Percentiles rank a stretch among this genome's conserved stretches.
These are phyloP conservation scores for Caenorhabditis sp. DNA, from an alignment of 2,888 invertebrate genomes.

Conservation along the genomic window DNA sequence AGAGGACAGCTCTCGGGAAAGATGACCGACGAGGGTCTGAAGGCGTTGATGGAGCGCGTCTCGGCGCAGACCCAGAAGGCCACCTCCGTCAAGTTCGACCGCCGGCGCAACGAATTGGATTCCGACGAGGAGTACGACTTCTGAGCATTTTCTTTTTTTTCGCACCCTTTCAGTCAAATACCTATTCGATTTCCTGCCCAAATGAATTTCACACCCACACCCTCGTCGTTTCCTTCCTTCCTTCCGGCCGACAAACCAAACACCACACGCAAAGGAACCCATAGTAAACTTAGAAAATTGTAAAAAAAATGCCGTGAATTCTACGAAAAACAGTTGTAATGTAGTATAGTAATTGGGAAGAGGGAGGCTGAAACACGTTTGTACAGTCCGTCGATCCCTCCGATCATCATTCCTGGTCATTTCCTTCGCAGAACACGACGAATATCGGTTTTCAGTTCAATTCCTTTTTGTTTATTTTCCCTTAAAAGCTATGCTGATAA, in stretches of 20 bases:
- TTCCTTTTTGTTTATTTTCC: too few relatives aligned
- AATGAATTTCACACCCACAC: neutral
- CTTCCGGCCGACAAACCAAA: neutral
- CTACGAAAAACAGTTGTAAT: conserved; percentile 11
- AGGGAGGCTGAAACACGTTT: neutral
- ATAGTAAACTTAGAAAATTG: conserved; percentile 8
- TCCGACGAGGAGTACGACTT: conserved; percentile 80
- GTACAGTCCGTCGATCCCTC: neutral
- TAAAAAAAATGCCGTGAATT: conserved; percentile 26
- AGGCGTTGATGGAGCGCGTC: conserved; percentile 73
- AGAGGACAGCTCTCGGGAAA: conserved; percentile 77
- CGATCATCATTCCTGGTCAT: neutral
- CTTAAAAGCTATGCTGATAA: too few relatives aligned
- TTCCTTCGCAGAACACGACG: too few relatives aligned
- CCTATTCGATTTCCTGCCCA: neutral
- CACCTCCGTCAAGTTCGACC: conserved; percentile 78
- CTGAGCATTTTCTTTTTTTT: conserved; percentile 17
- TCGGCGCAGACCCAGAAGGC: conserved; percentile 69
- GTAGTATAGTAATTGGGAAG: conserved; percentile 8
- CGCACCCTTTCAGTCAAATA: neutral
- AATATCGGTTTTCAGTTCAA: neutral
- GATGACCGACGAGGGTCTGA: conserved; percentile 74
- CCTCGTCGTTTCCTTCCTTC: conserved; percentile 1
- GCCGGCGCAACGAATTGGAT: conserved; percentile 76
- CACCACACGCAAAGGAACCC: neutral